These are phyloP conservation scores for Orchestia grillus DNA, from an alignment of 1,140 invertebrate genomes.

Conservation along the genomic window DNA sequence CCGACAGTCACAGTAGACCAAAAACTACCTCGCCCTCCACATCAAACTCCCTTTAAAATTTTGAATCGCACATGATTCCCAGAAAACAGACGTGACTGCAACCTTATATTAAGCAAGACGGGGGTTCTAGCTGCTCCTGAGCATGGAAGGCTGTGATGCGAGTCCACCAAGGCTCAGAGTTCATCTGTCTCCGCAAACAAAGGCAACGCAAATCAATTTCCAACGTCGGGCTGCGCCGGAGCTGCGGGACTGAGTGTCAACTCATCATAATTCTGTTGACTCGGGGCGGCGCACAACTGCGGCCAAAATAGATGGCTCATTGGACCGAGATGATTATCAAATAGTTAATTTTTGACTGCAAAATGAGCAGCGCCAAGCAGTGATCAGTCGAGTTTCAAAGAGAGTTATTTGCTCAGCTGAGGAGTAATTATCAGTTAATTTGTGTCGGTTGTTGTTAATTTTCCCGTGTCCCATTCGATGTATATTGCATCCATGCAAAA, in stretches of 20 bases:
- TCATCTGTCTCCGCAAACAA: background rate
- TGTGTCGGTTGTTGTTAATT: no score
- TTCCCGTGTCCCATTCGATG: no score
- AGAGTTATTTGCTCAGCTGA: background rate
- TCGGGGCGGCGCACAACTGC: background rate
- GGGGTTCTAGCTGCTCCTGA: background rate
- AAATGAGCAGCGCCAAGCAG: background rate
- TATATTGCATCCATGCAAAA: no score
- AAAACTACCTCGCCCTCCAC: background rate
- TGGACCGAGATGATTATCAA: background rate
- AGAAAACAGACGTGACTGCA: background rate
- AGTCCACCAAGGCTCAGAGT: background rate
- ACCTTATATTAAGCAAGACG: background rate
- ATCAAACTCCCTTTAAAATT: background rate
- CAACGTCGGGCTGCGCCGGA: background rate
- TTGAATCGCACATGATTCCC: background rate
- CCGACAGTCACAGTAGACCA: background rate
- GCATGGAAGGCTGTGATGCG: background rate
- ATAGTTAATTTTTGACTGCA: background rate
- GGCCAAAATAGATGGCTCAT: background rate
- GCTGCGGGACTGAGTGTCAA: background rate
- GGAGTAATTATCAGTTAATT: background rate
- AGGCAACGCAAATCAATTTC: background rate
- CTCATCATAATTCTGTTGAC: background rate
- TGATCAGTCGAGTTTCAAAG: background rate